Evolutionary conservation across 1,140 invertebrate genomes (phyloP).

Genomic region (Anoplolepis gracilipes): DNA sequence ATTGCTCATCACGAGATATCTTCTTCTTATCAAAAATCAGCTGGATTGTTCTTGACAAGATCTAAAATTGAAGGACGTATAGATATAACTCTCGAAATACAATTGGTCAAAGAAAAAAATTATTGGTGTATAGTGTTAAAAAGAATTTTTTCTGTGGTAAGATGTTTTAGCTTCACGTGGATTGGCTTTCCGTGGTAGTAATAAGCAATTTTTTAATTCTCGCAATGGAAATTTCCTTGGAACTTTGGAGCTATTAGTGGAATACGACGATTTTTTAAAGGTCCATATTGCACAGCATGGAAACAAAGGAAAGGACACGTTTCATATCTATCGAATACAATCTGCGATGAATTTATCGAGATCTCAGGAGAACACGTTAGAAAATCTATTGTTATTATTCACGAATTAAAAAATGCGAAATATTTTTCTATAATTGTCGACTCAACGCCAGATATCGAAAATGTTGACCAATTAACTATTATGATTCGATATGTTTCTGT

Average conservation of each 20-base stretch:
- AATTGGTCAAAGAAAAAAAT: no score
- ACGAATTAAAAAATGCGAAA: not conserved
- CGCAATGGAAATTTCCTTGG: not conserved
- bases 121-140: no score
- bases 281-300: not conserved
- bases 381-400: not conserved
- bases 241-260: not conserved
- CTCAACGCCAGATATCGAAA: not conserved
- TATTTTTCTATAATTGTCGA: not conserved
- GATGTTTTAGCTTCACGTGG: not conserved
- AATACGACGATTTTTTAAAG: not conserved
- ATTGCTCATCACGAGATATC: no score
- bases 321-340: constrained; percentile 3
- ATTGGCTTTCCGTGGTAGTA: not conserved
- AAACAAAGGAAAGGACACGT: not conserved
- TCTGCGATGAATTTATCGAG: not conserved
- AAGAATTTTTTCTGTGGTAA: no score
- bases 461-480: constrained; percentile 2
- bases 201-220: not conserved
- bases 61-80: no score
- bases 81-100: no score
- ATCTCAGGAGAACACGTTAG: not conserved
- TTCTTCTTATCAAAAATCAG: no score
- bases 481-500: not conserved
- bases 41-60: no score